Evolutionary conservation across 2,888 invertebrate species (phyloP).

Genomic region (Ligdia adustata): DNA sequence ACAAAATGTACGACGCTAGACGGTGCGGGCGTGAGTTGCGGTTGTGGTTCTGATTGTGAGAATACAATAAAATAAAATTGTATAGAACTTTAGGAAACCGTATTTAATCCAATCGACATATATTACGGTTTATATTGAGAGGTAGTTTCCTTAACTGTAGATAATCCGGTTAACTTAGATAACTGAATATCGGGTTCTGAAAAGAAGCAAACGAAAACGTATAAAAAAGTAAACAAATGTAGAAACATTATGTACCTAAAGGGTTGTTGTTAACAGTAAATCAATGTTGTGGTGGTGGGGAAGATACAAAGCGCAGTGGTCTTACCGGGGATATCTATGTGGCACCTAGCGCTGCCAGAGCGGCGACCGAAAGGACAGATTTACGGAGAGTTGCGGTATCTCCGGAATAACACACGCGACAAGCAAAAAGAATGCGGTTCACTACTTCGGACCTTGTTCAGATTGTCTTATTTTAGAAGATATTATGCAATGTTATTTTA

Average conservation of each 20-base stretch:
- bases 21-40: slow-evolving; percentile 51
- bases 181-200: no score
- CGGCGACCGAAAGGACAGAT: slow-evolving; percentile 53
- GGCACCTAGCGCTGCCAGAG: slow-evolving; percentile 39
- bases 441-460: slow-evolving; percentile 3
- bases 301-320: slow-evolving; percentile 44
- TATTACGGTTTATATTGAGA: no score
- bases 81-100: no score
- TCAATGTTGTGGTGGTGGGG: slow-evolving; percentile 52
- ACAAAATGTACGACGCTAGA: slow-evolving; percentile 68
- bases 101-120: no score
- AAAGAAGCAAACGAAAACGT: background rate
- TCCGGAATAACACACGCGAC: slow-evolving; percentile 43
- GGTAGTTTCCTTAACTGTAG: no score
- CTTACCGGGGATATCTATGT: slow-evolving; percentile 43
- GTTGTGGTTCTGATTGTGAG: slow-evolving; percentile 20
- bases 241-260: no score
- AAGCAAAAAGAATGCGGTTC: slow-evolving; percentile 41
- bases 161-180: no score
- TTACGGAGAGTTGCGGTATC: slow-evolving; percentile 63
- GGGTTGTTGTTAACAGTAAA: slow-evolving; percentile 47
- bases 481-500: background rate
- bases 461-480: slow-evolving; percentile 7
- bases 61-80: slow-evolving; percentile 3
- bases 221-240: no score